Evolutionary conservation across 2,888 invertebrate species (phyloP).

Genomic region (Hyppa rectilinea): DNA sequence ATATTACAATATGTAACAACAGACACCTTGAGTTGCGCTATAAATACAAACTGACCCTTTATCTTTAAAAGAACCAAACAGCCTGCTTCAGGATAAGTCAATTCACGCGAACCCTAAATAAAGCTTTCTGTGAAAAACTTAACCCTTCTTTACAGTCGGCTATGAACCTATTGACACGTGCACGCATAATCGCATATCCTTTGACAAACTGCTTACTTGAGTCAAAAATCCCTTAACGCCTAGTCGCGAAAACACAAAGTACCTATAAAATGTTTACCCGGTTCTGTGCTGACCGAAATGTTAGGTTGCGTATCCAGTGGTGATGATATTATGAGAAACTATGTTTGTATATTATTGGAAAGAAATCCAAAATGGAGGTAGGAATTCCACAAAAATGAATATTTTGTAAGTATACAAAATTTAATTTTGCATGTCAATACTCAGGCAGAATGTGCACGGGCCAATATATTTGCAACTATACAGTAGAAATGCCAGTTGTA

Average conservation of each 20-base stretch:
- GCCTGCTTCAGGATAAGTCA: slow-evolving; percentile 15
- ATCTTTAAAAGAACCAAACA: neutral
- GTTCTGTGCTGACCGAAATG: slow-evolving; percentile 13
- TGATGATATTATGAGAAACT: slow-evolving; percentile 9
- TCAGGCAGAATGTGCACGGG: no score
- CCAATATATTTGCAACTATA: no score
- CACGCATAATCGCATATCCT: slow-evolving; percentile 20
- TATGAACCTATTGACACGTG: slow-evolving; percentile 43
- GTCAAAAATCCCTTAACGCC: slow-evolving; percentile 34
- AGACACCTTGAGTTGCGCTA: neutral
- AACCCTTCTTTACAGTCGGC: slow-evolving; percentile 20
- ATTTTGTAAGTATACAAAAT: no score
- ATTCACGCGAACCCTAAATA: slow-evolving; percentile 25
- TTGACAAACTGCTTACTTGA: slow-evolving; percentile 51
- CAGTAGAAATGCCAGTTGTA: no score
- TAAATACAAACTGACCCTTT: neutral
- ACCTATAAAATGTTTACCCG: slow-evolving; percentile 42
- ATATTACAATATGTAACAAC: neutral
- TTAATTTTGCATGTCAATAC: no score
- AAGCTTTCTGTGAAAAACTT: slow-evolving; percentile 18
- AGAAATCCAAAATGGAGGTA: no score
- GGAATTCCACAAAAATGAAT: no score
- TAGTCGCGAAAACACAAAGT: slow-evolving; percentile 36
- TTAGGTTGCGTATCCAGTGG: slow-evolving; percentile 17
- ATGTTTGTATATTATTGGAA: neutral